Evolutionary conservation across 2,888 invertebrate genomes (phyloP).

Genomic region (Eledona agricola): DNA sequence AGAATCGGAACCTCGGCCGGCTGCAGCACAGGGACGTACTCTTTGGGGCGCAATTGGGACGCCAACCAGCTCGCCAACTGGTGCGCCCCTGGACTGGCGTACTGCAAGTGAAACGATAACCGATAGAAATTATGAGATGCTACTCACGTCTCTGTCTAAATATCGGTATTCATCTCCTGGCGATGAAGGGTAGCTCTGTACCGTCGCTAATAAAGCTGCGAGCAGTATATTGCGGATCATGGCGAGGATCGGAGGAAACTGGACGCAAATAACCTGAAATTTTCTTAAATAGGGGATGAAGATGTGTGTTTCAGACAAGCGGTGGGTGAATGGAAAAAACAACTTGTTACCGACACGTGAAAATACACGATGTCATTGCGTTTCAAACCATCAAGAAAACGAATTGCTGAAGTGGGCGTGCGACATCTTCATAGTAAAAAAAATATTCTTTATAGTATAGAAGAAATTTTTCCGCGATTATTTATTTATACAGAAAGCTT

Average conservation of each 20-base stretch:
- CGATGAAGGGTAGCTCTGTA: constrained; percentile 37
- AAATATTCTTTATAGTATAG: too few species aligned
- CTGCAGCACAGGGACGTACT: too few species aligned
- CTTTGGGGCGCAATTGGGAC: constrained; percentile 54
- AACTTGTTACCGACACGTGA: background rate
- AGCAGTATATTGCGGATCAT: constrained; percentile 5
- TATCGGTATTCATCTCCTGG: constrained; percentile 39
- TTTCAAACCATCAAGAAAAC: too few species aligned
- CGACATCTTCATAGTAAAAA: too few species aligned
- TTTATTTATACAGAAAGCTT: too few species aligned
- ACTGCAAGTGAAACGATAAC: constrained; percentile 29
- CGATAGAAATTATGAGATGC: constrained; percentile 14
- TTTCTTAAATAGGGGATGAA: constrained; percentile 16
- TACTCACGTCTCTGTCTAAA: constrained; percentile 39
- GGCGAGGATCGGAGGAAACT: constrained; percentile 8
- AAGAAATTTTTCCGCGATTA: too few species aligned
- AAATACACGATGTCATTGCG: too few species aligned
- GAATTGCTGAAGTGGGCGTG: too few species aligned
- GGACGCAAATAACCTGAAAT: constrained; percentile 12
- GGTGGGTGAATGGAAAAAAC: too few species aligned
- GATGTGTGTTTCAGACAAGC: background rate
- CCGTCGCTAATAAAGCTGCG: constrained; percentile 3
- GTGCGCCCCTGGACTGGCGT: constrained; percentile 53
- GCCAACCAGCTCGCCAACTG: constrained; percentile 58
- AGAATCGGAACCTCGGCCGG: constrained; percentile 50